Evolutionary conservation across 2,113 vertebrate species (phyloP).

Genomic region (Dicentrarchus labrax): DNA sequence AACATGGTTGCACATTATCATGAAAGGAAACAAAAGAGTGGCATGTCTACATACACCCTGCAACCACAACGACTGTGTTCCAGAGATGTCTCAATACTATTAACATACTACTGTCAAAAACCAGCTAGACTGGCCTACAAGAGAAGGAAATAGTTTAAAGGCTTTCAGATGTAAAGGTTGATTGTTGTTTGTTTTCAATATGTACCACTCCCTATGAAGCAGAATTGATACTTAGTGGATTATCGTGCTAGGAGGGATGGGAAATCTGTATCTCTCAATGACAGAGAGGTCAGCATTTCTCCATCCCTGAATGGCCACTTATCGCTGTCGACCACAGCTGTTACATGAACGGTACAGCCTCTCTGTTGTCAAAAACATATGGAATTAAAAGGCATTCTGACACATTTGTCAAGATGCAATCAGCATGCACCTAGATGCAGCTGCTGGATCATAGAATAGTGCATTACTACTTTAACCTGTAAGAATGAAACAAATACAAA

Average conservation of each 20-base stretch:
- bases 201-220: not conserved
- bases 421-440: not conserved
- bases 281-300: not conserved
- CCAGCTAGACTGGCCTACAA: too few relatives aligned
- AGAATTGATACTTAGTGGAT: not conserved
- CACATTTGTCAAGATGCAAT: not conserved
- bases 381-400: not conserved
- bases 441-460: not conserved
- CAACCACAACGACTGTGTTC: too few relatives aligned
- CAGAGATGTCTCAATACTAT: too few relatives aligned
- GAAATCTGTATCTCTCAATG: constrained; percentile 14
- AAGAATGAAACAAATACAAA: not conserved
- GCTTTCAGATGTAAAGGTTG: not conserved
- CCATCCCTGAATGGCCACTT: constrained; percentile 12
- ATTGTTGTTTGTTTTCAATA: not conserved
- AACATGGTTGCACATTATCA: too few relatives aligned
- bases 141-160: too few relatives aligned
- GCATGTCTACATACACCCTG: too few relatives aligned
- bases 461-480: not conserved
- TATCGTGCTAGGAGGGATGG: not conserved
- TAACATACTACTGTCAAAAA: too few relatives aligned
- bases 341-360: not conserved
- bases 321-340: constrained; percentile 15
- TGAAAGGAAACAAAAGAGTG: too few relatives aligned
- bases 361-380: constrained; percentile 24